Evolutionary conservation across 2,888 invertebrate genomes (phyloP).

Genomic region (Tiliacea aurago): DNA sequence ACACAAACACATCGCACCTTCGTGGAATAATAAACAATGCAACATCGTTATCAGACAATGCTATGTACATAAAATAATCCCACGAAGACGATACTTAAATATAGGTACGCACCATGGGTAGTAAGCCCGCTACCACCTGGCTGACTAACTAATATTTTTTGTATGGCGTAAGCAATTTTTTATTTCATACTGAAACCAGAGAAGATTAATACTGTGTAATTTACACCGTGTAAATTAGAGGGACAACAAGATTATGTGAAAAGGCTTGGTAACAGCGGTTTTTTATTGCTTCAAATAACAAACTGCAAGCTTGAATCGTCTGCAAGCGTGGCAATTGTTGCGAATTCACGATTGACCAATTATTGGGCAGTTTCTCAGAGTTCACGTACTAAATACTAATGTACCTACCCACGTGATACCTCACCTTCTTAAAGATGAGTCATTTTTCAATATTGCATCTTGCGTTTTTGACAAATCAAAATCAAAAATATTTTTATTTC

Average conservation of each 20-base stretch:
- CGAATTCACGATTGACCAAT: neutral
- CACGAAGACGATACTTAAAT: neutral
- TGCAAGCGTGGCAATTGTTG: too few species aligned
- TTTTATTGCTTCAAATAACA: neutral
- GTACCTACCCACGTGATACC: too few species aligned
- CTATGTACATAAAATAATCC: neutral
- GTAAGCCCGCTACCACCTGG: neutral
- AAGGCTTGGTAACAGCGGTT: neutral
- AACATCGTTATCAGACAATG: neutral
- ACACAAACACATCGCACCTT: constrained; percentile 3
- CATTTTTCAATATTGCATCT: too few species aligned
- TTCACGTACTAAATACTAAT: neutral
- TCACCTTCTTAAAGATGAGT: too few species aligned
- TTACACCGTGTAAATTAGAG: neutral
- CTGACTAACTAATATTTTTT: neutral
- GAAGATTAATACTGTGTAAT: neutral
- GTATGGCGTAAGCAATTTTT: neutral
- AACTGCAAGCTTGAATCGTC: too few species aligned
- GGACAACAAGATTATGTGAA: neutral
- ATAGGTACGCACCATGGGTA: neutral
- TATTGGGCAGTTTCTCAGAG: neutral
- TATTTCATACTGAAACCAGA: neutral
- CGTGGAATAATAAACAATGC: constrained; percentile 7
- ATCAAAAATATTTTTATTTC: too few species aligned
- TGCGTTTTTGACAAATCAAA: too few species aligned